Evolutionary conservation across 2,113 vertebrate genomes (phyloP).

Genomic region (Heterocephalus glaber): DNA sequence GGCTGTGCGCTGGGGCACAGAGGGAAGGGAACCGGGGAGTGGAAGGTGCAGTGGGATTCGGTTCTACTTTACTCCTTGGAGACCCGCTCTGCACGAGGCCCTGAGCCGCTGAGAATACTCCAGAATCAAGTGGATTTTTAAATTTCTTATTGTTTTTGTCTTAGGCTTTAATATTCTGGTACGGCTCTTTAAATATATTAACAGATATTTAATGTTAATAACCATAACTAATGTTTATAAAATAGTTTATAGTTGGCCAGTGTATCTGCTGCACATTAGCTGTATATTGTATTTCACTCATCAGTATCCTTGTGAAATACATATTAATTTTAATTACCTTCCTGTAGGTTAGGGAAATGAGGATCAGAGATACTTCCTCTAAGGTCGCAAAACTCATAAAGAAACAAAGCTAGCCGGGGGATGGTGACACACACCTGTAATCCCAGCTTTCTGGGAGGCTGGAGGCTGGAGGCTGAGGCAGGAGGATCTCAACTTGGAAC

Average conservation of each 20-base stretch:
- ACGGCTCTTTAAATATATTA: not conserved
- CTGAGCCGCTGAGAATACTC: not conserved
- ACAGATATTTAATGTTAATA: constrained; percentile 37
- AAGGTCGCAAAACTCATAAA: not conserved
- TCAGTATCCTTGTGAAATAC: not conserved
- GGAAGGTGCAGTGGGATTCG: not conserved
- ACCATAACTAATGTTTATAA: constrained; percentile 1
- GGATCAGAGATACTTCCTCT: not conserved
- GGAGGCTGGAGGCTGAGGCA: not conserved
- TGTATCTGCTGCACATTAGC: constrained; percentile 6
- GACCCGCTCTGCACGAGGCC: not conserved
- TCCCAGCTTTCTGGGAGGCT: not conserved
- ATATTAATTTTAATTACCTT: constrained; percentile 25
- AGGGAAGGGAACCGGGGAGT: too few species aligned
- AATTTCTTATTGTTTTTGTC: not conserved
- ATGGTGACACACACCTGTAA: not conserved
- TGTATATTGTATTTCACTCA: not conserved
- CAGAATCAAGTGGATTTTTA: not conserved
- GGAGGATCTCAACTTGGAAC: not conserved
- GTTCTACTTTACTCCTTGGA: not conserved
- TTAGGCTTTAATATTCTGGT: constrained; percentile 37
- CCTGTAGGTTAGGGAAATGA: not conserved
- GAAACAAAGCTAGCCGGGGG: not conserved
- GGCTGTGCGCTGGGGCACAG: not conserved
- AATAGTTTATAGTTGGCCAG: not conserved